Evolutionary conservation across 2,113 vertebrate genomes (phyloP), one percentile per base, ranked within the genome.

Genomic region (Chionis minor): DNA sequence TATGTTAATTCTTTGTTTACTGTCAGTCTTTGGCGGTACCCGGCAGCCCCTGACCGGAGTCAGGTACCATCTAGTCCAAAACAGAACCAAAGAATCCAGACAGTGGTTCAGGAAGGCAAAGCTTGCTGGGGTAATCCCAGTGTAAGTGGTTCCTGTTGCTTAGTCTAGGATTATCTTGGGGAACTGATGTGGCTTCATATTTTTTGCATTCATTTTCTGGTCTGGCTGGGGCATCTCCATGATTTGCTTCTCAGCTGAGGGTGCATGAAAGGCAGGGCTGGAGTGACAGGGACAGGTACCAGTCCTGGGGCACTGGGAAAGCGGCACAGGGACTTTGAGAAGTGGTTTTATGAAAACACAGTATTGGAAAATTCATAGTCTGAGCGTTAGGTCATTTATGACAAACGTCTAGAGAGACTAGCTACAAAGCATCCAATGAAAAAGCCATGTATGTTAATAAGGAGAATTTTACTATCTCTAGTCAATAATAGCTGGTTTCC

Each of bases 61-160:
- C 19, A 38, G 35, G 20, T 40, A 78, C 27, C 30, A 27, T 42
- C 22, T 49, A 19, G 40, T 51, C 33, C 14, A 17, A 72, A 92
- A 27, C 9, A 26, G 12, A 45, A 30, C 10, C 32, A 33, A 75
- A 87, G 42, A 71, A 77, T 16, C 32, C 33, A 58, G 11, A 20
- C 30, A 78, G 44, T 72, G 38, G 40, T 52, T 45, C 44, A 65
- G 58, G 32, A 66, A 14, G 23, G 23, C 38, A 32, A 82, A 52
- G 22, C 10, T 32, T 63, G 4, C 42, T 56, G 49, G 8, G 26
- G 13, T 38, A 69, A 63, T 56, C 18, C 70, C 2, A 1, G 3
- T 38, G 10, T 58, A 72, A 83, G 33, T 44, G 14, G 9, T 32
- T 78, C 38, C 32, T 0, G 0, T 52, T 0, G 0, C 16, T 71